phyloP scores from a whole-genome alignment of 2,797 vertebrate species.

The Jordanella pulchra region DNA sequence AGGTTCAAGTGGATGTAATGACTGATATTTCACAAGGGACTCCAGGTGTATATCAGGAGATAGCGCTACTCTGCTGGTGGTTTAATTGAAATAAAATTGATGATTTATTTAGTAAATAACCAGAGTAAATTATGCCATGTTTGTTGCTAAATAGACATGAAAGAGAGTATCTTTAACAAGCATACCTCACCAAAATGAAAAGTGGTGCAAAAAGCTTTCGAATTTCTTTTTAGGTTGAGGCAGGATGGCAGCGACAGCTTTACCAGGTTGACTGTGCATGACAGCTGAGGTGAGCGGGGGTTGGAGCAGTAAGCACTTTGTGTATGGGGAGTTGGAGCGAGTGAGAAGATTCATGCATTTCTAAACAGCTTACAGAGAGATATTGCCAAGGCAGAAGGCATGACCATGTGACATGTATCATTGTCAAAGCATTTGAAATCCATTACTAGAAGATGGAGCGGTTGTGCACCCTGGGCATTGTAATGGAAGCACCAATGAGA shows the following conservation, averaged over 20 bases:
- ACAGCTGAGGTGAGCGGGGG: slow-evolving; percentile 39
- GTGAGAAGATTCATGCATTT: slow-evolving; percentile 70
- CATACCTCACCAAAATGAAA: neutral
- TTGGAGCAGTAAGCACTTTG: slow-evolving; percentile 34
- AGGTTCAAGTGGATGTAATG: slow-evolving; percentile 27
- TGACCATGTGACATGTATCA: slow-evolving; percentile 54
- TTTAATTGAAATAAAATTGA: slow-evolving; percentile 4
- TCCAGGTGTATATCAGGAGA: neutral
- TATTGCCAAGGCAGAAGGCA: slow-evolving; percentile 54
- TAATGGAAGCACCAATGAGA: slow-evolving; percentile 65
- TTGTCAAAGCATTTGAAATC: slow-evolving; percentile 69
- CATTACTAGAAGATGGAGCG: slow-evolving; percentile 67
- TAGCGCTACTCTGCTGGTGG: neutral
- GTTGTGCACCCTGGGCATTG: slow-evolving; percentile 58
- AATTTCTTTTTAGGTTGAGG: slow-evolving; percentile 19
- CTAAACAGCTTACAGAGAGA: slow-evolving; percentile 66
- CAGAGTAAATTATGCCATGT: neutral
- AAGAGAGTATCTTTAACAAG: neutral
- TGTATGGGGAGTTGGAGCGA: slow-evolving; percentile 56
- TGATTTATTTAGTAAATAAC: neutral
- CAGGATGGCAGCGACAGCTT: slow-evolving; percentile 19
- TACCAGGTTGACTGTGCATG: slow-evolving; percentile 36
- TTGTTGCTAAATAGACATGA: neutral
- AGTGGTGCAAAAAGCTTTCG: slow-evolving; percentile 9
- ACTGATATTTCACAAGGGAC: slow-evolving; percentile 24